These are phyloP conservation scores for Zosterops japonicus DNA, from an alignment of 2,113 vertebrate genomes.

Conservation along the genomic window DNA sequence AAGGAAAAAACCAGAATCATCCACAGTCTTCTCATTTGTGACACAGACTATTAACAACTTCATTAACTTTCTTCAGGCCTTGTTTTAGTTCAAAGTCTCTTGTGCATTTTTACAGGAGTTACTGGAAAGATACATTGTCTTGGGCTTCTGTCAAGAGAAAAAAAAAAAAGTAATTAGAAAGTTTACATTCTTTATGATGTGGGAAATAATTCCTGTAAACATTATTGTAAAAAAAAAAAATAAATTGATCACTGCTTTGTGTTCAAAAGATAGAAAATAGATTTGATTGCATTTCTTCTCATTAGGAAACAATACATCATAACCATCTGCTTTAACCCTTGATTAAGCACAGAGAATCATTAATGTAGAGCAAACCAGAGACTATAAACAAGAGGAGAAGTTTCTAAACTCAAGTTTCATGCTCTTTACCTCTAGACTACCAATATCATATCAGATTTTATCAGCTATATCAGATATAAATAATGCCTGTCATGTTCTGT, in stretches of 20 bases:
- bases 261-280: neutral
- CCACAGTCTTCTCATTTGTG: neutral
- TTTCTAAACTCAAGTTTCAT: neutral
- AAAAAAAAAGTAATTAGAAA: neutral
- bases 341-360: neutral
- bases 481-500: neutral
- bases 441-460: neutral
- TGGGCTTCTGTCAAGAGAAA: conserved; percentile 14
- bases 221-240: neutral
- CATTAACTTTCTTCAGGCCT: neutral
- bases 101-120: neutral
- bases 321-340: neutral
- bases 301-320: neutral
- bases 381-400: neutral
- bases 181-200: neutral
- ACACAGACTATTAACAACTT: neutral
- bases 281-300: neutral
- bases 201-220: neutral
- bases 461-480: neutral
- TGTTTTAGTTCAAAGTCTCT: neutral
- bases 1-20: conserved; percentile 1
- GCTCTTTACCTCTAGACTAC: neutral
- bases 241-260: neutral
- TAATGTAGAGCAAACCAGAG: neutral
- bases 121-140: neutral